Conservation (phyloP, 2,797 vertebrate genomes). For the Cynodonichthys magdalenae region DNA sequence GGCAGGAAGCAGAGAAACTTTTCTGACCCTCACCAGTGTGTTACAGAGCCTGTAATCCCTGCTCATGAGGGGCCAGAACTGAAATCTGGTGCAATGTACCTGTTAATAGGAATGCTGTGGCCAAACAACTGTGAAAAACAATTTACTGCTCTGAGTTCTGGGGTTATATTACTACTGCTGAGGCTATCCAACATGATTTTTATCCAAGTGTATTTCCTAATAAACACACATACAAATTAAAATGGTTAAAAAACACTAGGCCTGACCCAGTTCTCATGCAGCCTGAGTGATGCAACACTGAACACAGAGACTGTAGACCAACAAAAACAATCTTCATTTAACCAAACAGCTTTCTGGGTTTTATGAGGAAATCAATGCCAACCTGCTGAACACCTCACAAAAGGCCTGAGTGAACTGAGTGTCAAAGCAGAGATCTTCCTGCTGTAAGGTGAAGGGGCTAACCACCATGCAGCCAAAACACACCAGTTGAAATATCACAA, state of each 20-base stretch:
- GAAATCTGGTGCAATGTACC: conserved; percentile 35
- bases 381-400: neutral
- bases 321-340: neutral
- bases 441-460: neutral
- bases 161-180: conserved; percentile 55
- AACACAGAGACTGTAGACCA: neutral
- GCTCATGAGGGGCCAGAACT: conserved; percentile 32
- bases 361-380: conserved; percentile 18
- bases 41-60: conserved; percentile 50
- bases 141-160: conserved; percentile 48
- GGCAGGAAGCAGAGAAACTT: conserved; percentile 31
- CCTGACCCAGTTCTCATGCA: conserved; percentile 59
- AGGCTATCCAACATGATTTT: conserved; percentile 37
- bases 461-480: neutral
- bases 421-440: neutral
- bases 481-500: neutral
- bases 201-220: conserved; percentile 54
- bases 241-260: conserved; percentile 31
- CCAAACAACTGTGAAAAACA: conserved; percentile 42
- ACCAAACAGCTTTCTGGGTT: no score
- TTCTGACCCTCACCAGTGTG: conserved; percentile 45
- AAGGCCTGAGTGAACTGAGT: neutral
- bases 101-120: conserved; percentile 36
- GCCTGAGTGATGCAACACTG: conserved; percentile 47
- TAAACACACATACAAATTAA: conserved; percentile 18